A percentile compares a stretch with the other conserved stretches of the same genome.
These are phyloP conservation scores for Marisa cornuarietis DNA, from an alignment of 1,140 invertebrate species.

Conservation along the genomic window DNA sequence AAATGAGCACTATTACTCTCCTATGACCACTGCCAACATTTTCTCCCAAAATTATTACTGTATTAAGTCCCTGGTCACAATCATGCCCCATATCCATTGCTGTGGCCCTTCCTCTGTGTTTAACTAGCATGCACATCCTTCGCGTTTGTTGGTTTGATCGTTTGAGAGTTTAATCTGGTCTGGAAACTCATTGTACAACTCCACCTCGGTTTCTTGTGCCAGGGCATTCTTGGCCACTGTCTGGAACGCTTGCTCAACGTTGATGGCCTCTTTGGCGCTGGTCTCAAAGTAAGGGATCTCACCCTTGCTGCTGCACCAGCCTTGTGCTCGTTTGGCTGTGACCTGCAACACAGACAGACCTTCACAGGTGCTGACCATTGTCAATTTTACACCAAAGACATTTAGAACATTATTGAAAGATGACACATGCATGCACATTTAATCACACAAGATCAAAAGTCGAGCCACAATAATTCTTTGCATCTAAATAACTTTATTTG, in stretches of 20 bases:
- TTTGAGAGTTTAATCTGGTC: constrained; percentile 84
- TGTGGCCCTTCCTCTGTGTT: not conserved
- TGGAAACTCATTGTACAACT: constrained; percentile 96
- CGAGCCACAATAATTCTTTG: too few relatives aligned
- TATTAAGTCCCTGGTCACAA: too few relatives aligned
- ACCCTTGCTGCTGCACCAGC: constrained; percentile 98
- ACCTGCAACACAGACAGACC: constrained; percentile 70
- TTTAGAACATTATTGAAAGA: too few relatives aligned
- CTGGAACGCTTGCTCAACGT: constrained; percentile 98
- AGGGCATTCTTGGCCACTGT: constrained; percentile 97
- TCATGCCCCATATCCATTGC: not conserved
- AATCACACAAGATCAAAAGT: too few relatives aligned
- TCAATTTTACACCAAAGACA: too few relatives aligned
- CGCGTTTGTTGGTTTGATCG: constrained; percentile 61
- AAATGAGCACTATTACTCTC: not conserved
- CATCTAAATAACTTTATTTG: too few relatives aligned
- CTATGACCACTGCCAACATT: not conserved
- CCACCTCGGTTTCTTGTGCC: constrained; percentile 86
- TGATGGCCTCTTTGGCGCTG: constrained; percentile 97
- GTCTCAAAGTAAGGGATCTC: constrained; percentile 99
- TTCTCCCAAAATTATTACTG: not conserved
- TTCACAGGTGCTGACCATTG: too few relatives aligned
- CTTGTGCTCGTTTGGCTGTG: constrained; percentile 93
- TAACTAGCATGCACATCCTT: constrained; percentile 62
- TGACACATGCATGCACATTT: too few relatives aligned